These are phyloP conservation scores for Leptopterna dolabrata DNA, from an alignment of 2,888 invertebrate species.

Conservation along the genomic window DNA sequence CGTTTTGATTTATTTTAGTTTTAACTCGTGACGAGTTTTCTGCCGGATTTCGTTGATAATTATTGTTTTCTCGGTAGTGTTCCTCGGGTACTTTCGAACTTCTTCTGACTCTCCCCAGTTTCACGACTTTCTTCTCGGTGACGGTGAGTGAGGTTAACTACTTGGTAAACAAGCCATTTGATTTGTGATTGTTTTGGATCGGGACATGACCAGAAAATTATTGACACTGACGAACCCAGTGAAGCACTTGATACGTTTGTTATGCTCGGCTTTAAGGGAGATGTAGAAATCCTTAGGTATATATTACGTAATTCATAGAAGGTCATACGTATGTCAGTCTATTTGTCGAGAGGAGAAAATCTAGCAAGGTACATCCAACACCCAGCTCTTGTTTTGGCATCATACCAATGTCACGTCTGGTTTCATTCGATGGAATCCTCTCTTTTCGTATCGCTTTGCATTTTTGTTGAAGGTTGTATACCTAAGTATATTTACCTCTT, in stretches of 20 bases:
- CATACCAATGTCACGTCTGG: too few relatives aligned
- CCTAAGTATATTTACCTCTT: too few relatives aligned
- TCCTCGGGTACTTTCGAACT: background rate
- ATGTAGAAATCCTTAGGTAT: background rate
- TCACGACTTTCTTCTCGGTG: background rate
- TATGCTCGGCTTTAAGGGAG: background rate
- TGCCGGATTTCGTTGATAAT: background rate
- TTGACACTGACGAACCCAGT: background rate
- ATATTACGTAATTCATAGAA: background rate
- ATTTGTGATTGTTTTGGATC: background rate
- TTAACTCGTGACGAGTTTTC: background rate
- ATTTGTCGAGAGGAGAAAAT: background rate
- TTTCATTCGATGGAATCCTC: too few relatives aligned
- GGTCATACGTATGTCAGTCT: background rate
- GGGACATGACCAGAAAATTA: background rate
- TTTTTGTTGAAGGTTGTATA: too few relatives aligned
- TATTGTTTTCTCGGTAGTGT: background rate
- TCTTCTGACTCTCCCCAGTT: background rate
- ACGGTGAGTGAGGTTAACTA: conserved; percentile 17
- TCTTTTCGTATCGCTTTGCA: too few relatives aligned
- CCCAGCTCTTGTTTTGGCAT: background rate
- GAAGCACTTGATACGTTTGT: background rate
- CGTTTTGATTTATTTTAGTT: background rate
- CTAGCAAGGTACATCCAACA: background rate
- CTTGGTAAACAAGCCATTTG: background rate